A percentile compares a stretch with the other conserved stretches of the same genome.
Evolutionary conservation across 2,797 vertebrate species (phyloP).

Genomic region (Numenius phaeopus): DNA sequence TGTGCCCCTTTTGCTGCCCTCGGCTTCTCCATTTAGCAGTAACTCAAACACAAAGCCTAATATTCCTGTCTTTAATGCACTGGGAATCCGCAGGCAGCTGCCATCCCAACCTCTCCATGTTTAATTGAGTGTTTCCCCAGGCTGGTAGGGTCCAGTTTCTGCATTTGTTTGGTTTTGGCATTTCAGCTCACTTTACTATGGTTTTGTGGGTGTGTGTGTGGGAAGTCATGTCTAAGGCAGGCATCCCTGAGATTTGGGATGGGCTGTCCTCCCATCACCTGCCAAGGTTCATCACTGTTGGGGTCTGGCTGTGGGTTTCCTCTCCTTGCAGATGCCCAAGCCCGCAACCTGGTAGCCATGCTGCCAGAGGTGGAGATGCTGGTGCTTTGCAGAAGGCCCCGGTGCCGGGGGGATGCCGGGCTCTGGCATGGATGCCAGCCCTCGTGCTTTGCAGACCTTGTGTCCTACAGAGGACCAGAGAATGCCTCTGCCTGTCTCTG

Average conservation of each 20-base stretch:
- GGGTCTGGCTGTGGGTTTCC: neutral
- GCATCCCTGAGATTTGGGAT: neutral
- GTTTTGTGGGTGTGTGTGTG: accelerated
- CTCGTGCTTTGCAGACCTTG: neutral
- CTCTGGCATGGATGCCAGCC: neutral
- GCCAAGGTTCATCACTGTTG: accelerated
- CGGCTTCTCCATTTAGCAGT: neutral
- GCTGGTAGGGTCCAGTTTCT: neutral
- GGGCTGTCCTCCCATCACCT: neutral
- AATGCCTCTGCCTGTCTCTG: neutral
- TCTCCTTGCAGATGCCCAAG: neutral
- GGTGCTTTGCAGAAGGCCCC: neutral
- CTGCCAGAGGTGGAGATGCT: neutral
- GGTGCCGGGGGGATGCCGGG: accelerated
- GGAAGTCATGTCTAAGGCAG: neutral
- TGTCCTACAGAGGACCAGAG: neutral
- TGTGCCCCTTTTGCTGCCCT: neutral
- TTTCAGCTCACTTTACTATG: accelerated
- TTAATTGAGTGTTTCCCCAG: neutral
- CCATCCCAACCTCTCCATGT: neutral
- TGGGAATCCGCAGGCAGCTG: neutral
- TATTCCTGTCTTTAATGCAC: neutral
- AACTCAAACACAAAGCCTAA: neutral
- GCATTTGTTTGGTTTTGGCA: neutral
- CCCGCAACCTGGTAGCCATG: accelerated